phyloP scores from a whole-genome alignment of 2,113 vertebrate species.

The Candoia aspera region DNA sequence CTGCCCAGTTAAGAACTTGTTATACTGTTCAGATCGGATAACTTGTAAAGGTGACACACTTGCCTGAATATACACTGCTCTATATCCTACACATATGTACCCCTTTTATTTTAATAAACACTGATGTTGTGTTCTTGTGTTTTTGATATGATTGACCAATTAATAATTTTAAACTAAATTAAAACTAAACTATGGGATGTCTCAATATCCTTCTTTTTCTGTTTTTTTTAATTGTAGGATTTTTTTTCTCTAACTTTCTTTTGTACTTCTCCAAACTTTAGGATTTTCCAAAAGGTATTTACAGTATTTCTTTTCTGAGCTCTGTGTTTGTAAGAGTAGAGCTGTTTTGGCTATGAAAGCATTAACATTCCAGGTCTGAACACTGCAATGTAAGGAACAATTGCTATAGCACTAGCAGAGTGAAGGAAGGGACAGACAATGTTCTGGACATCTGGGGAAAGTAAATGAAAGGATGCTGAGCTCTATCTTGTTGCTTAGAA shows the following conservation, averaged over 20 bases:
- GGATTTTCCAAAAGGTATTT: neutral
- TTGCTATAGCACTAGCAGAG: constrained; percentile 52
- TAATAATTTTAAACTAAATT: neutral
- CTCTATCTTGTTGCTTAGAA: constrained; percentile 52
- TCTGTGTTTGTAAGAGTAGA: neutral
- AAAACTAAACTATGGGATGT: neutral
- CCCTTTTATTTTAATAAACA: neutral
- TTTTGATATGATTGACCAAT: neutral
- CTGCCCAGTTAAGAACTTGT: neutral
- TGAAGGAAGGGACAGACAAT: constrained; percentile 30
- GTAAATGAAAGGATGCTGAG: constrained; percentile 47
- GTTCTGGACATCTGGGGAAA: constrained; percentile 14
- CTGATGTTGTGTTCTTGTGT: neutral
- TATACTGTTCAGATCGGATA: neutral
- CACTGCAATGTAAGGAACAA: constrained; percentile 46
- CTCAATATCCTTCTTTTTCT: neutral
- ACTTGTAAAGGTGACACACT: neutral
- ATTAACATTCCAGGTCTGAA: too few relatives aligned
- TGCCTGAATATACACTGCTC: neutral
- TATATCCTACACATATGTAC: neutral
- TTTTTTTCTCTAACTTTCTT: neutral
- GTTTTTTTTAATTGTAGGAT: neutral
- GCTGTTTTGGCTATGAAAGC: neutral
- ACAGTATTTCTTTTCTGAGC: neutral
- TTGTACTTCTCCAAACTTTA: neutral